Evolutionary conservation across 2,888 invertebrate species (phyloP), one percentile per base, ranked within the genome.

Genomic region (Thelaira solivaga): DNA sequence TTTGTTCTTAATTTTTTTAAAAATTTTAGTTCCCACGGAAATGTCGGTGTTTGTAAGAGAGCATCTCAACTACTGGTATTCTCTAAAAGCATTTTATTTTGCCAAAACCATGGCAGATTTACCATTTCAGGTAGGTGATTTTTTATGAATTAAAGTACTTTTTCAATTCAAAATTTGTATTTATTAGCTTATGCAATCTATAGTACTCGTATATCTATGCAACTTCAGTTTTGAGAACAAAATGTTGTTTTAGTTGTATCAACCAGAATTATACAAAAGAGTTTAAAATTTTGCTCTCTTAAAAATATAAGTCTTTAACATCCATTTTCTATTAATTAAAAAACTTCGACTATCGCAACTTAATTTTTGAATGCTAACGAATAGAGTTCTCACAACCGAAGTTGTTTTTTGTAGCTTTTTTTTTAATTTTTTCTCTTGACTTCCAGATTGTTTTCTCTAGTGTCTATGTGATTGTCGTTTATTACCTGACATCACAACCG

Each of bases 1-100:
- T 24, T 47, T 47, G 11, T 0, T n/a, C 24, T 20, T 45, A 6
- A 6, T 11, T 47, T 5, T 51, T 6, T 79, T 92, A n/a, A n/a
- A n/a, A n/a, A n/a, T n/a, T n/a, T 7, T 90, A 97, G 97, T 98
- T 93, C 98, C 98, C 55, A 92, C 95, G 83, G 98, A 98, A 90
- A 97, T 97, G 96, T 94, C 95, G 29, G 97, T 98, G 64, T 97
- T 97, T 90, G 93, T 97, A 80, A 91, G 97, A 87, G 98, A 98
- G 89, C 97, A 98, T 91, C 91, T 97, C 77, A 98, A 98, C 89
- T 97, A 97, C 86, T 98, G 98, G 98, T 98, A 98, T 89, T 97
- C 97, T 24, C 90, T 97, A 79, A 97, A 97, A 89, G 94, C 97
- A n/a, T 98, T 97, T 90, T 98, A 97, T 89, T 93, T 98, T 85